These are phyloP conservation scores for Pandemis cinnamomeana DNA, from an alignment of 2,888 invertebrate genomes.

Conservation along the genomic window DNA sequence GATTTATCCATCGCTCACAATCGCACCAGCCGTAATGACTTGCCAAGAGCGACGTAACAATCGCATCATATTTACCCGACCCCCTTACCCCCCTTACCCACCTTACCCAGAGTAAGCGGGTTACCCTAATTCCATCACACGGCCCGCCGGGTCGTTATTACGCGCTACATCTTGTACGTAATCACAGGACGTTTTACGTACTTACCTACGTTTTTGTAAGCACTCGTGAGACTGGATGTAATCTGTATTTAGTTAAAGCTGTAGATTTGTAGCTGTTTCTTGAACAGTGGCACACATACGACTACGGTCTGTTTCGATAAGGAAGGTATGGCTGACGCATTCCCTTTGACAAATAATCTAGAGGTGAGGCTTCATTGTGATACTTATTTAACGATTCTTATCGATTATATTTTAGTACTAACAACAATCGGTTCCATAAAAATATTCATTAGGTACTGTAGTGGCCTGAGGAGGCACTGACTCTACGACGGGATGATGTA, in stretches of 20 bases:
- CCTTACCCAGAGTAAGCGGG: slow-evolving; percentile 29
- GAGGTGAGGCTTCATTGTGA: too few species aligned
- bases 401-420: too few species aligned
- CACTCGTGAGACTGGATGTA: slow-evolving; percentile 5
- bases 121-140: slow-evolving; percentile 31
- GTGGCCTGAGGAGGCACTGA: too few species aligned
- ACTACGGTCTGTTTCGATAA: too few species aligned
- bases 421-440: too few species aligned
- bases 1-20: slow-evolving; percentile 18
- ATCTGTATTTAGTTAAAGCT: slow-evolving; percentile 11
- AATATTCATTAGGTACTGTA: too few species aligned
- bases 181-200: slow-evolving; percentile 36
- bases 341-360: too few species aligned
- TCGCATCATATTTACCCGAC: slow-evolving; percentile 28
- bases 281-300: too few species aligned
- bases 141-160: slow-evolving; percentile 28
- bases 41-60: slow-evolving; percentile 39
- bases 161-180: slow-evolving; percentile 30
- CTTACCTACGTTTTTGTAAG: slow-evolving; percentile 19
- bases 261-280: background rate
- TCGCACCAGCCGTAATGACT: slow-evolving; percentile 40
- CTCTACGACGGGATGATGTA: too few species aligned
- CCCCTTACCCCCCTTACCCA: background rate
- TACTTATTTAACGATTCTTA: too few species aligned
- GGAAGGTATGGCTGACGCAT: too few species aligned